Percentiles rank a stretch among this genome's conserved stretches.
These are phyloP conservation scores for Gymnorhina tibicen DNA, from an alignment of 2,113 vertebrate species.

Conservation along the genomic window DNA sequence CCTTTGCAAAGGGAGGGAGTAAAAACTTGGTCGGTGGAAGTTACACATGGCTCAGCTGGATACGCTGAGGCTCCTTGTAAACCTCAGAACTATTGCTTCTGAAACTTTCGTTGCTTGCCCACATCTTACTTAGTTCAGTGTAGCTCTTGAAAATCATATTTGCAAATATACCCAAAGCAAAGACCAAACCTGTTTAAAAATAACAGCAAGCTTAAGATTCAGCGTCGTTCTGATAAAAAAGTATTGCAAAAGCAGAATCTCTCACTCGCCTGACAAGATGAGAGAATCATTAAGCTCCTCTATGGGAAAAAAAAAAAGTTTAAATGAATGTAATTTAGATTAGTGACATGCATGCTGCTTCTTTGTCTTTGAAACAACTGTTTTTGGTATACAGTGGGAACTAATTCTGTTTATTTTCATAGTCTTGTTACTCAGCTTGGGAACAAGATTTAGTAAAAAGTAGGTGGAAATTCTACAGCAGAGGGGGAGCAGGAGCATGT, in stretches of 20 bases:
- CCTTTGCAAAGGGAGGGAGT: neutral
- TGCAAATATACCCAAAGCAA: neutral
- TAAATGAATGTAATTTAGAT: neutral
- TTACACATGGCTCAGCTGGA: fast-evolving
- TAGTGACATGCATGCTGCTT: neutral
- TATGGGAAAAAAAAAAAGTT: neutral
- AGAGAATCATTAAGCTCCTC: neutral
- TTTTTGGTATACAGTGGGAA: neutral
- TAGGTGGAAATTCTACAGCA: neutral
- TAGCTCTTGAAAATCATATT: neutral
- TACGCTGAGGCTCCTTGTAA: neutral
- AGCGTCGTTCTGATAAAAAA: neutral
- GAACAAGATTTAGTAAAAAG: neutral
- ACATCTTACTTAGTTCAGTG: neutral
- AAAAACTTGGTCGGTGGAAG: neutral
- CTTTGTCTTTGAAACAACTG: neutral
- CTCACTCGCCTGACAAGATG: fast-evolving
- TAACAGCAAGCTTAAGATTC: neutral
- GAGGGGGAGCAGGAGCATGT: neutral
- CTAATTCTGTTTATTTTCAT: neutral
- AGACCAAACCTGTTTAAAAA: neutral
- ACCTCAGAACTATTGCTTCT: neutral
- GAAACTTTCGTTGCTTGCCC: neutral
- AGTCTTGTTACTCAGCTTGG: neutral
- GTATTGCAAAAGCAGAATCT: neutral